Evolutionary conservation across 2,113 vertebrate species (phyloP), one percentile per base, ranked within the genome.

Genomic region (Melanotaenia duboulayi): DNA sequence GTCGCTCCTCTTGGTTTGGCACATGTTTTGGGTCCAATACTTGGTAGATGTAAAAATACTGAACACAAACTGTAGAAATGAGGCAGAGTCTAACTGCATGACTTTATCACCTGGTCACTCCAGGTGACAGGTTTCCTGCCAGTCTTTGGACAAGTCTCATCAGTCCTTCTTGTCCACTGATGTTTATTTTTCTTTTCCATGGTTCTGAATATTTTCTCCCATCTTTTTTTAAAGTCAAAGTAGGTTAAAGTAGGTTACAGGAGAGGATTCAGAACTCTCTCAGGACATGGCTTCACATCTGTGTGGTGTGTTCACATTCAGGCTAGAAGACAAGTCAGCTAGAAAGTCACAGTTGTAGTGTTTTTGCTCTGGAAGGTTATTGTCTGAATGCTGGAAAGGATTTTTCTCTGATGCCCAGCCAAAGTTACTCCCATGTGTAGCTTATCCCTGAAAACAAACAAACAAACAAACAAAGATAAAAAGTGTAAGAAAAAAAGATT

Each of bases 331-430:
- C n/a, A 40, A 66, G 74, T 48, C 56, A 57, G 68, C 75, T 92
- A 95, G 92, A 93, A 95, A 68, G 89, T 92, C 82, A 93, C 87
- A n/a, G 90, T 87, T 23, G 89, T 80, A 2, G 92, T 84, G 86
- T 75, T 88, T 83, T 95, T 95, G 87, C 88, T 91, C 66, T 88
- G 89, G 68, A 91, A 90, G 57, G 88, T 91, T 86, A 95, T 93
- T 22, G 90, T 94, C 81, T 95, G 95, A 71, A 95, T 91, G 81
- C 95, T 95, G 90, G 94, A 93, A 11, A 95, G 89, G 61, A 95
- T 95, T 87, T 95, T 95, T 90, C 95, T 94, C 85, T 95, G 95
- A 78, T 95, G 95, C 0, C 95, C 95, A 5, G 95, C 95, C 81
- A 96, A 80, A 62, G 95, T 96, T 80, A 96, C 93, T 13, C 95